Evolutionary conservation across 2,888 invertebrate genomes (phyloP).

Genomic region (Nomada goodeniana): DNA sequence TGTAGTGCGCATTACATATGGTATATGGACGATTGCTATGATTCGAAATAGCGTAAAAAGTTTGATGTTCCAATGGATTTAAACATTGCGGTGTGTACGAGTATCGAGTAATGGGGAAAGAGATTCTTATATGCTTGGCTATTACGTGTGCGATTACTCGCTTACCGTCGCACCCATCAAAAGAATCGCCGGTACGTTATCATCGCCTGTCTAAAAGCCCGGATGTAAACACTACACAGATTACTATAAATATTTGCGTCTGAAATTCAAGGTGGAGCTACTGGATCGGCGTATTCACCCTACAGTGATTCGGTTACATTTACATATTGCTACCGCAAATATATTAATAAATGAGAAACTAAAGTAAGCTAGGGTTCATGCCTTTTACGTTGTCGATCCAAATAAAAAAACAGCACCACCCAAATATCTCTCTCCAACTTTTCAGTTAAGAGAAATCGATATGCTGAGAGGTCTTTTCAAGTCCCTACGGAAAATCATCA

Average conservation of each 20-base stretch:
- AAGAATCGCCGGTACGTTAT: slow-evolving; percentile 37
- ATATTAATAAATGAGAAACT: background rate
- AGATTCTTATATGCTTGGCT: slow-evolving; percentile 19
- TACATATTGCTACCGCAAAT: background rate
- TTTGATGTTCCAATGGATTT: slow-evolving; percentile 22
- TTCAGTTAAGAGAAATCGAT: slow-evolving; percentile 36
- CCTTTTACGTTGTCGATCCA: background rate
- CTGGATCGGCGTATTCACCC: background rate
- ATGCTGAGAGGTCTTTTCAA: background rate
- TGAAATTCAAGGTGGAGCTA: slow-evolving; percentile 18
- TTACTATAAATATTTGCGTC: slow-evolving; percentile 55
- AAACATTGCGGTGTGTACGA: background rate
- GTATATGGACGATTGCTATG: background rate
- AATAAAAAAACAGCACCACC: slow-evolving; percentile 5
- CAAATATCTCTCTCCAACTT: slow-evolving; percentile 1
- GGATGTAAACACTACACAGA: slow-evolving; percentile 52
- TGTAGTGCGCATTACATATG: background rate
- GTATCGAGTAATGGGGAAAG: slow-evolving; percentile 18
- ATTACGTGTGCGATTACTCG: slow-evolving; percentile 26
- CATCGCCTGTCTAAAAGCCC: slow-evolving; percentile 34
- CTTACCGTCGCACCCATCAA: slow-evolving; percentile 19
- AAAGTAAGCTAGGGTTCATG: background rate
- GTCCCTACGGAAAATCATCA: background rate
- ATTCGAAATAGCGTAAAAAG: slow-evolving; percentile 16
- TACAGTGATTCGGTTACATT: no score